A percentile compares a stretch with the other conserved stretches of the same genome.
These are phyloP conservation scores for Periophthalmodon schlosseri DNA, from an alignment of 2,113 vertebrate genomes.

Conservation along the genomic window DNA sequence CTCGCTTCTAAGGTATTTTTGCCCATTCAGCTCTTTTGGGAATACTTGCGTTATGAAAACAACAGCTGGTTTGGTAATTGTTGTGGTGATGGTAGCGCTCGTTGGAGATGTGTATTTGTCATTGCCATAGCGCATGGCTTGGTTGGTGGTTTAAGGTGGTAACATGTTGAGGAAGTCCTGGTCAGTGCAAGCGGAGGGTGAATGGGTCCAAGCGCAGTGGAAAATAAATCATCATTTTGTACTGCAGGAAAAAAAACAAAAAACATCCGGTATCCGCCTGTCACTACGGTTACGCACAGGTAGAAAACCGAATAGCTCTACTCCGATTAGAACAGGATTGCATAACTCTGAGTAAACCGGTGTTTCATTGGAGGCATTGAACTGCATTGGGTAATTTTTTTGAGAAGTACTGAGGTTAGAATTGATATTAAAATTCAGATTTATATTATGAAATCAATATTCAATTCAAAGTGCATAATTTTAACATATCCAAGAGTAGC, in stretches of 20 bases:
- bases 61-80: no score
- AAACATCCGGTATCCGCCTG: neutral
- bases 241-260: neutral
- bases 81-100: neutral
- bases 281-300: neutral
- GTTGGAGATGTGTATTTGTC: slow-evolving; percentile 6
- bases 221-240: neutral
- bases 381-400: no score
- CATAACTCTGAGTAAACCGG: neutral
- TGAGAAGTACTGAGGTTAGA: no score
- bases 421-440: no score
- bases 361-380: neutral
- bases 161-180: slow-evolving; percentile 54
- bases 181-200: slow-evolving; percentile 7
- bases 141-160: slow-evolving; percentile 5
- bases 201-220: neutral
- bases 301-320: neutral
- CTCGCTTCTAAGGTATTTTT: neutral
- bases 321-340: neutral
- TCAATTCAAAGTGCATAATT: no score
- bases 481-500: no score
- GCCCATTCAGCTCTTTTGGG: slow-evolving; percentile 6
- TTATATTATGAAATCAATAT: no score
- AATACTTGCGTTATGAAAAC: neutral
- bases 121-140: slow-evolving; percentile 30